Conservation (phyloP, 1,140 invertebrate genomes). For the Asbolus verrucosus region DNA sequence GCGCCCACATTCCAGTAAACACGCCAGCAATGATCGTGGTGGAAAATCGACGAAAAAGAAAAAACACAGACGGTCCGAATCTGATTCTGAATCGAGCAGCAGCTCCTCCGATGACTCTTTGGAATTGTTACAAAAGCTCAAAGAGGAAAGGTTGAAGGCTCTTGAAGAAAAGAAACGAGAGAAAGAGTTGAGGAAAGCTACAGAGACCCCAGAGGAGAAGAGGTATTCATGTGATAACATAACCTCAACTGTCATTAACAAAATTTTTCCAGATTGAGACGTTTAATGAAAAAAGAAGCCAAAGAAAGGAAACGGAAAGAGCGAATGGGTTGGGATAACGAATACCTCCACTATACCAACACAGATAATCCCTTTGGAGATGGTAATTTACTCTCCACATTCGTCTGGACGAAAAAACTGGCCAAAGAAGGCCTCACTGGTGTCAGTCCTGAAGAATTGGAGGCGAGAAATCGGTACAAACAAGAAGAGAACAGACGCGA, state of each 20-base stretch:
- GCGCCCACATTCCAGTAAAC: slow-evolving; percentile 12
- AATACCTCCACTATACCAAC: slow-evolving; percentile 97
- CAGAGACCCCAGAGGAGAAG: slow-evolving; percentile 97
- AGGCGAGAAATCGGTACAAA: slow-evolving; percentile 86
- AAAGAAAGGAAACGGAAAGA: slow-evolving; percentile 91
- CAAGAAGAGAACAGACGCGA: slow-evolving; percentile 92
- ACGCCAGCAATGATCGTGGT: slow-evolving; percentile 4
- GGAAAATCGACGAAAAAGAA: slow-evolving; percentile 12
- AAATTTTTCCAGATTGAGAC: too few species aligned
- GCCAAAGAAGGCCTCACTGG: slow-evolving; percentile 92
- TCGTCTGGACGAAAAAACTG: slow-evolving; percentile 97
- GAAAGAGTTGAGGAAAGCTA: slow-evolving; percentile 88
- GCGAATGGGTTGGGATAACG: slow-evolving; percentile 96
- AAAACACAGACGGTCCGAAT: slow-evolving; percentile 35
- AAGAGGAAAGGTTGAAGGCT: slow-evolving; percentile 76
- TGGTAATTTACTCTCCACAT: slow-evolving; percentile 90
- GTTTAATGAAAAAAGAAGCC: slow-evolving; percentile 90
- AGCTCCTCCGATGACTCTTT: slow-evolving; percentile 71
- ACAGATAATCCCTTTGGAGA: slow-evolving; percentile 99
- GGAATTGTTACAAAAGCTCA: slow-evolving; percentile 77
- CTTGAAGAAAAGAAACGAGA: slow-evolving; percentile 76
- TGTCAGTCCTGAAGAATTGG: slow-evolving; percentile 85
- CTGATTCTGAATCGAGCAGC: slow-evolving; percentile 45
- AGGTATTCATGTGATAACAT: too few species aligned
- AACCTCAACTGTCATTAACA: too few species aligned